Base-by-base conservation (phyloP, 2,888 invertebrate genomes). In the Epinotia brunnichana region DNA sequence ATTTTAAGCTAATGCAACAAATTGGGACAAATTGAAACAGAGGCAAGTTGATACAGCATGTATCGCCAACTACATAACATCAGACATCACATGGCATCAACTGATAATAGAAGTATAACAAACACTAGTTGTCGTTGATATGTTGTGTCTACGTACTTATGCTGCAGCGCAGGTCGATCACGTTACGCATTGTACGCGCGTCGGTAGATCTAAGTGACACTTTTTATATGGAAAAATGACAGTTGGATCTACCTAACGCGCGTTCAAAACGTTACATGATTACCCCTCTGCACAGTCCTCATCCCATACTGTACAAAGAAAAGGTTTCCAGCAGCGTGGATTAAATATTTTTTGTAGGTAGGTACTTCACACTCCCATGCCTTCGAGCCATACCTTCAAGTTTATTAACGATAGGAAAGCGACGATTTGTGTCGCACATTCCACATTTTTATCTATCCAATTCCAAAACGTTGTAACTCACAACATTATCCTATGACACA, bases 341-440 rank as follows among this genome's bases (percentile, higher is more conserved):
- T 13, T 13, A 21, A 54, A 54, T 54, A 39, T 54, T 53, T 39
- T 62, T 48, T 48, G n/a, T n/a, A n/a, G n/a, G n/a, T n/a, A n/a
- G 29, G 24, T 51, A 13, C 48, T n/a, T 48, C 48, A 35, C 59
- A n/a, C 57, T 11, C 53, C 60, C 35, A 39, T 69, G 60, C 39
- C 39, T 69, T 53, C 10, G 13, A 64, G 21, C 35, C 10, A 54
- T 39, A 63, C 17, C 29, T 63, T 54, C 21, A 35, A 54, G 64
- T 64, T 64, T 63, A 63, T 53, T 63, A 64, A 70, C 59, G 59
- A 48, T 51, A 48, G 51, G 2, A 29, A 68, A 48, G 51, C 64
- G 70, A 64, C 70, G 70, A 70, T 59, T 64, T 64, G 70, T 59
- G 59, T 29, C 64, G 51, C 51, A 39, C 17, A 51, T 24, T 17